phyloP scores from a whole-genome alignment of 2,113 vertebrate genomes.

The Oryzias celebensis region DNA sequence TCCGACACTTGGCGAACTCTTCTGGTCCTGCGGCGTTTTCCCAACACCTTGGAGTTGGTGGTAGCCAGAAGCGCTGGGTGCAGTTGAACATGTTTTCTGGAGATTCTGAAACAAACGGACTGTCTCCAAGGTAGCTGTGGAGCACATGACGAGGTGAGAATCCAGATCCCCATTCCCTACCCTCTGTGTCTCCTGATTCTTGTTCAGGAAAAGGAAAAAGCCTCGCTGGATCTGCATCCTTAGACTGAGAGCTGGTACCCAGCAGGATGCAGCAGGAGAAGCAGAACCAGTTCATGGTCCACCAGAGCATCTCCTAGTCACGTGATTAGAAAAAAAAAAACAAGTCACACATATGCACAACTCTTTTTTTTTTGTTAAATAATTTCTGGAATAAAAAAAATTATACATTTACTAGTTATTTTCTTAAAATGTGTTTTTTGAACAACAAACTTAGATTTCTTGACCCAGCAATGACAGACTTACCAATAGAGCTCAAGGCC shows the following conservation, averaged over 20 bases:
- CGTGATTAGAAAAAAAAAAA: background rate
- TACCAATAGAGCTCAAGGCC: too few species aligned
- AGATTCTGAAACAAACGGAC: slow-evolving; percentile 66
- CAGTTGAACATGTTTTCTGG: slow-evolving; percentile 70
- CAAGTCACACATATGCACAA: too few species aligned
- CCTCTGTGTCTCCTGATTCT: slow-evolving; percentile 46
- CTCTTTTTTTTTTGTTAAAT: too few species aligned
- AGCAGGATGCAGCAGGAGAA: slow-evolving; percentile 65
- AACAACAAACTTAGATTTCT: too few species aligned
- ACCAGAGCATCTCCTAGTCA: slow-evolving; percentile 53
- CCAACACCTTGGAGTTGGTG: slow-evolving; percentile 72
- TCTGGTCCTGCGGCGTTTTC: slow-evolving; percentile 71
- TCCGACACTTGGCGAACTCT: slow-evolving; percentile 75
- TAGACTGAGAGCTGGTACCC: slow-evolving; percentile 29
- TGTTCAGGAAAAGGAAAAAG: slow-evolving; percentile 13
- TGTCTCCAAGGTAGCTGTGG: slow-evolving; percentile 76
- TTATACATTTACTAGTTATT: too few species aligned
- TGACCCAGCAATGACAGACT: too few species aligned
- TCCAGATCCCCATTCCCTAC: slow-evolving; percentile 77
- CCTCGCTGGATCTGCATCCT: slow-evolving; percentile 25
- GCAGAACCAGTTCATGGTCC: slow-evolving; percentile 41
- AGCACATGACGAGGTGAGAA: slow-evolving; percentile 67
- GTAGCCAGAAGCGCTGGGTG: slow-evolving; percentile 77
- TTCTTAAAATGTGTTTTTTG: too few species aligned
- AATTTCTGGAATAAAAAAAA: too few species aligned